Evolutionary conservation across 2,113 vertebrate species (phyloP).

Genomic region (Pollimyrus isidori): DNA sequence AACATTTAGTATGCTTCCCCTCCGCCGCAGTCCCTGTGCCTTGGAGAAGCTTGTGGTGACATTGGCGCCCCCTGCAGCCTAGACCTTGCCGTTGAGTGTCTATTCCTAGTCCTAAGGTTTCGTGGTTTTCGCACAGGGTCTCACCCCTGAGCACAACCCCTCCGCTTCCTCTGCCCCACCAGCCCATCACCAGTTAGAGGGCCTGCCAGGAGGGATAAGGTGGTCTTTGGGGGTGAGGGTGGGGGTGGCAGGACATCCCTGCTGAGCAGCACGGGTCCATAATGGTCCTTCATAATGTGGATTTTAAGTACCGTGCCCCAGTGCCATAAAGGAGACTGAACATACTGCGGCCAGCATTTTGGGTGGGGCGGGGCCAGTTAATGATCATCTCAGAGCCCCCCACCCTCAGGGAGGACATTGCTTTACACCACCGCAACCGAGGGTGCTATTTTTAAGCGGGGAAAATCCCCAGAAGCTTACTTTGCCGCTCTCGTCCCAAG

Average conservation of each 20-base stretch:
- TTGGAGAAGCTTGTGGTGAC: neutral
- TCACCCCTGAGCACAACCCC: neutral
- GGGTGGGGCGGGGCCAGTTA: neutral
- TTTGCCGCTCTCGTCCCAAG: neutral
- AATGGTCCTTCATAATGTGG: slow-evolving; percentile 6
- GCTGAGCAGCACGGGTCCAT: neutral
- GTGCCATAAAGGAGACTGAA: neutral
- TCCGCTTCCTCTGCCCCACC: neutral
- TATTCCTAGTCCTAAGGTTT: neutral
- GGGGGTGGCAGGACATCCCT: neutral
- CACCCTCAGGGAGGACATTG: neutral
- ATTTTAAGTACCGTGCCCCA: neutral
- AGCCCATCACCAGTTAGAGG: neutral
- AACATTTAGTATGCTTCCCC: neutral
- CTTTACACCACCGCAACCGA: neutral
- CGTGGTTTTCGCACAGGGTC: neutral
- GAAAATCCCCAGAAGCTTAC: neutral
- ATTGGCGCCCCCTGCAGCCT: neutral
- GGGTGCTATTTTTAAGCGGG: neutral
- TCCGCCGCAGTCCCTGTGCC: neutral
- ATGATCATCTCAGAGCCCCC: neutral
- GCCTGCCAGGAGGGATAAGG: neutral
- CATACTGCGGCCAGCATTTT: neutral
- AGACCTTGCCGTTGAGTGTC: neutral
- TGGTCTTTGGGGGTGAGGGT: neutral